phyloP scores from a whole-genome alignment of 2,888 invertebrate genomes.

The Diplolepis rosae region DNA sequence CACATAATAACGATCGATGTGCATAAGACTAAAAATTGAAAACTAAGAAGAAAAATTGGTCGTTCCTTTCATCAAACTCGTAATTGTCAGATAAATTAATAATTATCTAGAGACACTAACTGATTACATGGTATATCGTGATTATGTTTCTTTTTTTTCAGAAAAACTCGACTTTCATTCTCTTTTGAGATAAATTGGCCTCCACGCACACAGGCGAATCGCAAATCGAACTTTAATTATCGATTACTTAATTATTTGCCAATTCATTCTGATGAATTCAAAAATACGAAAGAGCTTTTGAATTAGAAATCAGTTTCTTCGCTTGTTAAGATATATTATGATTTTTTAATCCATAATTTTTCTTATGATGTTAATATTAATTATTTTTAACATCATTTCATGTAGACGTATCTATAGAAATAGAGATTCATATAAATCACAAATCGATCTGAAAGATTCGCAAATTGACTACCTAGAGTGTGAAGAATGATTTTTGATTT shows the following conservation, averaged over 20 bases:
- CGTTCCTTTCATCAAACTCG: background rate
- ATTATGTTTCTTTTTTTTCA: background rate
- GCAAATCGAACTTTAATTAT: background rate
- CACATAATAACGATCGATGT: background rate
- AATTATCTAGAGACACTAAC: background rate
- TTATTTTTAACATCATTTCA: background rate
- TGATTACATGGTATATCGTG: background rate
- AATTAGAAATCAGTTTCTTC: background rate
- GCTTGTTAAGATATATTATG: background rate
- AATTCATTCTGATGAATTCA: background rate
- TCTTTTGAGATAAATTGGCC: slow-evolving; percentile 9
- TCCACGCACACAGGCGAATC: background rate
- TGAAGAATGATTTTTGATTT: background rate
- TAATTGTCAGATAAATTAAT: background rate
- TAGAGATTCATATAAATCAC: background rate
- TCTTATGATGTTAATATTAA: background rate
- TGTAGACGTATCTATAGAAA: background rate
- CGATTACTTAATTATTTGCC: background rate
- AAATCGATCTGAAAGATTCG: no score
- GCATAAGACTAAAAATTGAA: no score
- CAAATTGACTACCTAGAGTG: background rate
- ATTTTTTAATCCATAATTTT: background rate
- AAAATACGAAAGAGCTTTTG: background rate
- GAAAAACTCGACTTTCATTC: slow-evolving; percentile 7
- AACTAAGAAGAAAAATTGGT: background rate